These are phyloP conservation scores for Folsomia candida DNA, from an alignment of 2,888 invertebrate species.

Conservation along the genomic window DNA sequence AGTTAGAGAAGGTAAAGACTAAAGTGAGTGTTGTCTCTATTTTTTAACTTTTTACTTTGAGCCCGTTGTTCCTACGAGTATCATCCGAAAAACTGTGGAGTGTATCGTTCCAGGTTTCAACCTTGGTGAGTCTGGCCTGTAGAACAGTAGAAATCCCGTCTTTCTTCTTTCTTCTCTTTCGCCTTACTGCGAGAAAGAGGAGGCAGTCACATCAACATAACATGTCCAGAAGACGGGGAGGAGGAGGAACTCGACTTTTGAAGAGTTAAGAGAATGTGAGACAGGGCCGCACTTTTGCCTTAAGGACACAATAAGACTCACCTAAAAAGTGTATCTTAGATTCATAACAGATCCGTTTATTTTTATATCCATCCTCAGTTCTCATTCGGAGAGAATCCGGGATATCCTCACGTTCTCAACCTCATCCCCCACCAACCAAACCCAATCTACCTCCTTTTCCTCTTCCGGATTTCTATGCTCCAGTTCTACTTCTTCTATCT, in stretches of 20 bases:
- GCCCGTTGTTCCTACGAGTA: no score
- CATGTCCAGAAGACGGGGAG: background rate
- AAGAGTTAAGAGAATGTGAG: background rate
- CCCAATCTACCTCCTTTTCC: background rate
- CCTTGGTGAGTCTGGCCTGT: background rate
- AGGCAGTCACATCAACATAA: constrained; percentile 1
- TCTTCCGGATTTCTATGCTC: background rate
- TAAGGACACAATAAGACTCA: constrained; percentile 11
- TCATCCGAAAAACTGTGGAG: background rate
- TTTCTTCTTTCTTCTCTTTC: background rate
- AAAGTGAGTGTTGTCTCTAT: constrained; percentile 6
- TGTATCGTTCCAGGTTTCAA: background rate
- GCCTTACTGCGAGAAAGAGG: background rate
- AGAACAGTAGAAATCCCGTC: background rate
- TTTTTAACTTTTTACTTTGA: constrained; percentile 5
- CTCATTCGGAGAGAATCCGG: constrained; percentile 4
- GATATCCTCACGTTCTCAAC: constrained; percentile 15
- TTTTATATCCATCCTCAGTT: constrained; percentile 15
- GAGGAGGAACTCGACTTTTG: background rate
- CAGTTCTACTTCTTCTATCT: background rate
- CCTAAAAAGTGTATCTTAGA: constrained; percentile 8
- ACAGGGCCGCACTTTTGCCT: background rate
- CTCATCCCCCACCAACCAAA: background rate
- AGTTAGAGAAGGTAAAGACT: background rate
- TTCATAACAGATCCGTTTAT: constrained; percentile 21